Conservation (phyloP, 2,888 invertebrate species). For the Antheraea assamensis region DNA sequence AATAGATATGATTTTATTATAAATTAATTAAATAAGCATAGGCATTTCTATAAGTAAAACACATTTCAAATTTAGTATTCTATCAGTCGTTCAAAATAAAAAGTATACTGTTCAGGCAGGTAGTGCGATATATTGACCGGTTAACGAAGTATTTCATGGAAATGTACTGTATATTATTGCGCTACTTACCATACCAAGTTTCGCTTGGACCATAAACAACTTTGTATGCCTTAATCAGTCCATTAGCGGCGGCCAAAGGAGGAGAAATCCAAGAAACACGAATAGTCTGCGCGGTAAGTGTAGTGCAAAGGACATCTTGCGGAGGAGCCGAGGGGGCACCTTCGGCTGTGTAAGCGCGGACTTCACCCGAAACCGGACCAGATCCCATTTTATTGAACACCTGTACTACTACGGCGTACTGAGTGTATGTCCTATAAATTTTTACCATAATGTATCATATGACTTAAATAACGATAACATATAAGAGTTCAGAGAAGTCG, state of each 20-base stretch:
- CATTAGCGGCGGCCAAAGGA: constrained; percentile 94
- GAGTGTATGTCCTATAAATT: constrained; percentile 90
- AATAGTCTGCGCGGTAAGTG: constrained; percentile 96
- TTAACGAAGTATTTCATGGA: background rate
- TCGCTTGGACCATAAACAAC: constrained; percentile 95
- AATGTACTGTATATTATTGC: background rate
- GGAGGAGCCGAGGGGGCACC: constrained; percentile 96
- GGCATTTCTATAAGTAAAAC: no score
- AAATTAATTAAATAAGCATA: no score
- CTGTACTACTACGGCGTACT: constrained; percentile 97
- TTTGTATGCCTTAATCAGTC: constrained; percentile 97
- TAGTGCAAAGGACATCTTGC: constrained; percentile 95
- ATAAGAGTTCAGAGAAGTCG: no score
- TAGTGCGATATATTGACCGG: background rate
- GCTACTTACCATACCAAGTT: constrained; percentile 93
- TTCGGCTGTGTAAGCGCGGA: constrained; percentile 96
- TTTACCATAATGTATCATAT: constrained; percentile 10
- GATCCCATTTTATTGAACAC: constrained; percentile 97
- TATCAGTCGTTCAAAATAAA: no score
- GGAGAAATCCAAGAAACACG: constrained; percentile 97
- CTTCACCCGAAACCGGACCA: constrained; percentile 94
- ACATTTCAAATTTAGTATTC: no score
- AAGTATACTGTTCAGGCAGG: no score
- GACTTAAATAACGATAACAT: background rate
- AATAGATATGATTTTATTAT: no score